Evolutionary conservation across 2,113 vertebrate species (phyloP).

Genomic region (Onychorhynchus coronatus): DNA sequence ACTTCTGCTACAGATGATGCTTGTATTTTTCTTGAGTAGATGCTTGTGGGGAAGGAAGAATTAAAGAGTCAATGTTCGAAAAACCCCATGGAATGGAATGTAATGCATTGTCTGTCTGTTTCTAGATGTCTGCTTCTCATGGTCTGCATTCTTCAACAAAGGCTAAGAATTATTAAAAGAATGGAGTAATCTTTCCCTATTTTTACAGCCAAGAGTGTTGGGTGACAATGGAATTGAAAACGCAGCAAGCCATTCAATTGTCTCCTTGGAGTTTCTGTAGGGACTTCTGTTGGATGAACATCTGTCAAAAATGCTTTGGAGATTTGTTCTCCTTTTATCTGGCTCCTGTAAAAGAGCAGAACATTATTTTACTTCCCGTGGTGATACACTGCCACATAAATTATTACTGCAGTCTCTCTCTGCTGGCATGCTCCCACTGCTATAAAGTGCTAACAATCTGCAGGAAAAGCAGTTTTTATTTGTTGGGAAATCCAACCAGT

Average conservation of each 20-base stretch:
- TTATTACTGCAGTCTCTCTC: conserved; percentile 28
- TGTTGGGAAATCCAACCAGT: not conserved
- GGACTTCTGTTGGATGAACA: not conserved
- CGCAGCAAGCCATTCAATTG: not conserved
- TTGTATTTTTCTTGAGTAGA: not conserved
- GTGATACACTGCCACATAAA: not conserved
- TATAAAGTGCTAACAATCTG: not conserved
- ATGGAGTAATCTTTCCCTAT: not conserved
- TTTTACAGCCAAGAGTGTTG: not conserved
- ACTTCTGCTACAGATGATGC: not conserved
- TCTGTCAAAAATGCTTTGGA: not conserved
- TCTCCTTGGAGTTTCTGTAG: not conserved
- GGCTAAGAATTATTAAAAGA: not conserved
- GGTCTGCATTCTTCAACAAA: not conserved
- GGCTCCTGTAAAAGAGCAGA: not conserved
- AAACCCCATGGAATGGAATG: not conserved
- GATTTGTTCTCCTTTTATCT: not conserved
- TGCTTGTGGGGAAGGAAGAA: not conserved
- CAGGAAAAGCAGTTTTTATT: not conserved
- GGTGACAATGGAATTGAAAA: not conserved
- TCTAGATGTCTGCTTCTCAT: not conserved
- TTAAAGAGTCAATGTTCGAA: not conserved
- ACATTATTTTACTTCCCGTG: not conserved
- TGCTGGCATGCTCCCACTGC: not conserved
- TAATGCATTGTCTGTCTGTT: not conserved